A percentile compares a stretch with the other conserved stretches of the same genome.
These are phyloP conservation scores for Anthophora plumipes DNA, from an alignment of 2,888 invertebrate genomes.

Conservation along the genomic window DNA sequence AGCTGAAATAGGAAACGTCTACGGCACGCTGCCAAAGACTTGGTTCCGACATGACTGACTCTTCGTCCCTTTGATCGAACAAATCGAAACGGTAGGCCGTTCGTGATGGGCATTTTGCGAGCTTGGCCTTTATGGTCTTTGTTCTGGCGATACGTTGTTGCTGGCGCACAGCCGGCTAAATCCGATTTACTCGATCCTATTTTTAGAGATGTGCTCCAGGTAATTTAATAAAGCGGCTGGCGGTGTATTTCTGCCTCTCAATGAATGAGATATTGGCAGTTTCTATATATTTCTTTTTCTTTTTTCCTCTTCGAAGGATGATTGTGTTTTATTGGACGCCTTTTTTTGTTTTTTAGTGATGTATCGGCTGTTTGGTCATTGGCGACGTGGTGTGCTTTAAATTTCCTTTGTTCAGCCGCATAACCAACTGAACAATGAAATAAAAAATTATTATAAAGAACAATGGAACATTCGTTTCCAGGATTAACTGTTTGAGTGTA, in stretches of 20 bases:
- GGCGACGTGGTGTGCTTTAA: too few species aligned
- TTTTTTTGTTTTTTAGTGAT: too few species aligned
- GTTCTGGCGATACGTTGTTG: conserved; percentile 3
- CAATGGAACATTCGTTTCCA: too few species aligned
- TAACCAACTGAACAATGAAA: too few species aligned
- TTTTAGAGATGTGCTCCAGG: not conserved
- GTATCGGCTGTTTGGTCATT: too few species aligned
- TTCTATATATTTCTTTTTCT: not conserved
- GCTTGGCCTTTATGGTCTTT: conserved; percentile 17
- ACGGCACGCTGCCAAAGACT: conserved; percentile 22
- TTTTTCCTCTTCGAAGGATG: not conserved
- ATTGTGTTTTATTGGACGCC: not conserved
- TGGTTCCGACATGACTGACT: conserved; percentile 23
- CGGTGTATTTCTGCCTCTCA: not conserved
- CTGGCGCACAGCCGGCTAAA: not conserved
- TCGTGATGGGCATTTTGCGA: conserved; percentile 31
- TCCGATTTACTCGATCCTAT: conserved; percentile 14
- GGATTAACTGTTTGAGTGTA: too few species aligned
- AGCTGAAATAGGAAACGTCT: not conserved
- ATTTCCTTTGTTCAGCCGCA: too few species aligned
- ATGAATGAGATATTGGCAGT: not conserved
- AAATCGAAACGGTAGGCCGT: conserved; percentile 16
- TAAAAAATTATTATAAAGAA: too few species aligned
- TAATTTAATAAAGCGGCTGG: not conserved
- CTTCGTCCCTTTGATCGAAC: conserved; percentile 34